Base-by-base conservation (phyloP, 2,797 vertebrate genomes). In the Platyrinchus mystaceus region DNA sequence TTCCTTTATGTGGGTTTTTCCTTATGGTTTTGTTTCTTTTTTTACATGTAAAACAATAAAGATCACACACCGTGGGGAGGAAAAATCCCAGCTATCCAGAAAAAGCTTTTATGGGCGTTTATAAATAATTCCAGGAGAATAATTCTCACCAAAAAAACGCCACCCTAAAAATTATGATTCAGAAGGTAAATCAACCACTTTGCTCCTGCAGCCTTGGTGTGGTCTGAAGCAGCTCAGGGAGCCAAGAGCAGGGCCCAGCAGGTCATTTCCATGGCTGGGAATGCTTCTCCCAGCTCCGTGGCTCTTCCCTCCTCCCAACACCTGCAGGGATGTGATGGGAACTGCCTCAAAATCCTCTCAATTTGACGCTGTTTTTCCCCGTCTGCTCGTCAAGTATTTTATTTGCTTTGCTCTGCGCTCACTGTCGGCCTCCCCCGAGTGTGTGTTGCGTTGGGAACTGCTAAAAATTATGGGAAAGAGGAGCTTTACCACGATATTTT, bases 341-440 rank as follows among this genome's bases (percentile, higher is more conserved):
- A 24, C 5, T 0, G 3, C 12, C 56, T 74, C 9, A 2, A 39
- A 84, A 90, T 9, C 14, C 20, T 26, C 74, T 43, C 3, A 1
- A 1, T 41, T 12, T 1, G 2, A 3, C 22, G 9, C 10, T 0
- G 2, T 9, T 34, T 58, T 7, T 24, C 0, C 22, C 24, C 0
- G 0, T 46, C 37, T 41, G 0, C 69, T 27, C 73, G 8, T n/a
- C 2, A 3, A 13, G 49, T 6, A 2, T 59, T 94, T 55, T 26
- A 20, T 32, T 64, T 3, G 1, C 24, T 77, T 74, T 9, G 41
- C 32, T 28, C 63, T 8, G 22, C 27, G 52, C 24, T 67, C 47
- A 3, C 14, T 22, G 46, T 4, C 82, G 41, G 36, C 49, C 6
- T 62, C 12, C 5, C 52, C 34, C 1, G 37, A 19, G 50, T 0